Conservation (phyloP, 2,888 invertebrate genomes). For the Rhodophaea formosa region DNA sequence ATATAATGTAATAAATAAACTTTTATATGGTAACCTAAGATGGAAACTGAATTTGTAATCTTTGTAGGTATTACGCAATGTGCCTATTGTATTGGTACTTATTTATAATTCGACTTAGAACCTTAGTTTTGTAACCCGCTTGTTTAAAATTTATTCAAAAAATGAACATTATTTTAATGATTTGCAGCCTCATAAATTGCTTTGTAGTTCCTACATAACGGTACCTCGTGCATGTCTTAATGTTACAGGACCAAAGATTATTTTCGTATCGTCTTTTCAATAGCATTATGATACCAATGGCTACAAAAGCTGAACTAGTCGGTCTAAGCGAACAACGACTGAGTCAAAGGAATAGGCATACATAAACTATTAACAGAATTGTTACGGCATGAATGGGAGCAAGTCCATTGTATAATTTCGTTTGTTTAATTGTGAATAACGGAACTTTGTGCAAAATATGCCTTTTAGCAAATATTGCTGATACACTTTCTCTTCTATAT, state of each 20-base stretch:
- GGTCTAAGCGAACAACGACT: not conserved
- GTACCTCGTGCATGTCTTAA: conserved; percentile 1
- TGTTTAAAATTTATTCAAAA: not conserved
- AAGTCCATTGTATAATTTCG: not conserved
- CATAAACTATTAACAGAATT: not conserved
- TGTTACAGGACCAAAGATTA: conserved; percentile 1
- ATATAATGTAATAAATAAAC: no score
- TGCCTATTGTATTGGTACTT: not conserved
- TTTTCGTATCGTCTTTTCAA: not conserved
- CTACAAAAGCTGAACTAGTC: not conserved
- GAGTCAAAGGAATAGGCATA: not conserved
- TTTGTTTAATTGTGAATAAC: not conserved
- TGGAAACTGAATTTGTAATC: no score
- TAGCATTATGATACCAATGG: not conserved
- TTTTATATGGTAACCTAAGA: no score
- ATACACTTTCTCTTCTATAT: no score
- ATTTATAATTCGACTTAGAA: no score
- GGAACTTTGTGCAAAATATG: not conserved
- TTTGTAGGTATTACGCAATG: not conserved
- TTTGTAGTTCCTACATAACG: not conserved
- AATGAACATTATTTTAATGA: not conserved
- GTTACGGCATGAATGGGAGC: not conserved
- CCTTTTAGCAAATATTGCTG: no score
- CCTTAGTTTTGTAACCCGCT: no score
- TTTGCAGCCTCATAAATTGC: not conserved